These are phyloP conservation scores for Apomyelois bistriatella DNA, from an alignment of 2,888 invertebrate genomes.

Conservation along the genomic window DNA sequence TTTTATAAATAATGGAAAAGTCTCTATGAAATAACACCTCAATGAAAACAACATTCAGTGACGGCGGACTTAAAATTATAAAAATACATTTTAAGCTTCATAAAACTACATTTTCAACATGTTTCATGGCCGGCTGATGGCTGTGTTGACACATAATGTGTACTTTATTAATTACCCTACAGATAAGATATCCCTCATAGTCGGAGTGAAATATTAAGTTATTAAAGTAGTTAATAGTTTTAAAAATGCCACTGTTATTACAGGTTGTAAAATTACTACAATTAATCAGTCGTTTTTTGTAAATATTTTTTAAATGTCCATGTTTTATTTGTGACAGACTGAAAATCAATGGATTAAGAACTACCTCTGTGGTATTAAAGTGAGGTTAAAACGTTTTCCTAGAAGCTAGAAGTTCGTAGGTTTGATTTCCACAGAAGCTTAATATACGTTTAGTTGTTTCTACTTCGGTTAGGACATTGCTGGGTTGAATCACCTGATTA, in stretches of 20 bases:
- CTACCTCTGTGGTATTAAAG: no score
- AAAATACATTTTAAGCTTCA: background rate
- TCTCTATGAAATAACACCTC: background rate
- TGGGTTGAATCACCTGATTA: no score
- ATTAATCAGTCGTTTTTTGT: no score
- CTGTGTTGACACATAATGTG: conserved; percentile 4
- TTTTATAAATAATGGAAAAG: background rate
- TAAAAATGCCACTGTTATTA: background rate
- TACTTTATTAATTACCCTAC: background rate
- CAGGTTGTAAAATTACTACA: no score
- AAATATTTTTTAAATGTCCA: no score
- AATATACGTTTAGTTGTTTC: no score
- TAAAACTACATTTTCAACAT: conserved; percentile 1
- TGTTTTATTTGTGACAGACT: no score
- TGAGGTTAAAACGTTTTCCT: no score
- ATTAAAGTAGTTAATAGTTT: conserved; percentile 2
- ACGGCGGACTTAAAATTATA: background rate
- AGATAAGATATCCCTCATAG: conserved; percentile 3
- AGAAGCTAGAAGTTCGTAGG: no score
- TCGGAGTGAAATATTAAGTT: conserved; percentile 2
- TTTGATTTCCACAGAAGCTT: no score
- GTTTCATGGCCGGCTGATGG: background rate
- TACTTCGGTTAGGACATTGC: no score
- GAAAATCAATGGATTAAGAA: no score
- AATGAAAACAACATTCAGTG: background rate